phyloP scores from a whole-genome alignment of 2,797 vertebrate species.

The Remorina albescens region DNA sequence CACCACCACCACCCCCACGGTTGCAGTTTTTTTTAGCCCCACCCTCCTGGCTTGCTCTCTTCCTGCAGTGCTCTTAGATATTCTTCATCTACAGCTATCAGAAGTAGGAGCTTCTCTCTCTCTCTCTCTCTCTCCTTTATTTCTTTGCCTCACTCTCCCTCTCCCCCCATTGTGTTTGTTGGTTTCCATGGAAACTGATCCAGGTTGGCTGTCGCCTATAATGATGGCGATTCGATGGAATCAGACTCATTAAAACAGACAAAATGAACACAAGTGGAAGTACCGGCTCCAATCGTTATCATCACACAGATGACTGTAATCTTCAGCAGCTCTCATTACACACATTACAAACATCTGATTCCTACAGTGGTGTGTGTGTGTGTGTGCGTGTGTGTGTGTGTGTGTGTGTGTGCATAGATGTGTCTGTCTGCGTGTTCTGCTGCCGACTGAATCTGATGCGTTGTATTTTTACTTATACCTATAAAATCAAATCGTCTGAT shows the following conservation, averaged over 20 bases:
- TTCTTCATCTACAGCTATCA: slow-evolving; percentile 29
- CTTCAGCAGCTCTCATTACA: not conserved
- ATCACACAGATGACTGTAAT: not conserved
- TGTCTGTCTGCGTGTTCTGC: too few species aligned
- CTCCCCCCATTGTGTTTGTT: slow-evolving; percentile 58
- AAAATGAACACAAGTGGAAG: not conserved
- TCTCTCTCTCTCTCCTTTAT: not conserved
- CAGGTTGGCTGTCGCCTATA: slow-evolving; percentile 52
- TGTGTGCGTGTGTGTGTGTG: not conserved
- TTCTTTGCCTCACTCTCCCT: not conserved
- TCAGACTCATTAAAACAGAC: slow-evolving; percentile 22
- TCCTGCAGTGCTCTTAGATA: slow-evolving; percentile 20
- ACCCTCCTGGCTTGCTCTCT: slow-evolving; percentile 8
- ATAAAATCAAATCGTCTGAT: not conserved
- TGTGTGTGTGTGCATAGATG: not conserved
- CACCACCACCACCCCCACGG: slow-evolving; percentile 14
- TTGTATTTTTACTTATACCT: not conserved
- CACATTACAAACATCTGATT: too few species aligned
- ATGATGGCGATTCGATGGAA: slow-evolving; percentile 40
- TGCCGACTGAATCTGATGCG: not conserved
- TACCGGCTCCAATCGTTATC: not conserved
- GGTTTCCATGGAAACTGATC: slow-evolving; percentile 79
- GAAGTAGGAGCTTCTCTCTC: slow-evolving; percentile 6
- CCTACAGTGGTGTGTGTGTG: not conserved
- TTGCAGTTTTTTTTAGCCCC: not conserved